Evolutionary conservation across 1,140 invertebrate genomes (phyloP).

Genomic region (Lepidurus arcticus): DNA sequence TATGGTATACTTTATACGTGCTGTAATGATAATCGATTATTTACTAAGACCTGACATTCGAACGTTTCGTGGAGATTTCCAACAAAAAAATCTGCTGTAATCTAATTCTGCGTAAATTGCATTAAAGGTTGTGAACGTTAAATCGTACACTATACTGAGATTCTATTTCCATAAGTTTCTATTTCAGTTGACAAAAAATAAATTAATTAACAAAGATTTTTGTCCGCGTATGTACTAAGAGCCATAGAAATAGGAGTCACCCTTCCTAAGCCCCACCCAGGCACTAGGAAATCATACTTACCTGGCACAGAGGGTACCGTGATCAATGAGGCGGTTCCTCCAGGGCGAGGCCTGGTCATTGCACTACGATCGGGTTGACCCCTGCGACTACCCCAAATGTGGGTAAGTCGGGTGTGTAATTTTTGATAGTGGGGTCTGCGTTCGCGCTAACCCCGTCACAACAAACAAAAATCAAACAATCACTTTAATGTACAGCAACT

Average conservation of each 20-base stretch:
- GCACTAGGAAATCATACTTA: slow-evolving; percentile 47
- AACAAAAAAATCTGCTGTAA: too few species aligned
- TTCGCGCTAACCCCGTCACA: slow-evolving; percentile 52
- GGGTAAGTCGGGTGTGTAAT: slow-evolving; percentile 62
- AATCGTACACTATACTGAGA: too few species aligned
- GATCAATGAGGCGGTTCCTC: slow-evolving; percentile 60
- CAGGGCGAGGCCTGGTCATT: slow-evolving; percentile 61
- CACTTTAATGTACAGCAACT: too few species aligned
- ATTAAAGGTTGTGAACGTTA: too few species aligned
- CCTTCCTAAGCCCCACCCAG: neutral
- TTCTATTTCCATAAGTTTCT: too few species aligned
- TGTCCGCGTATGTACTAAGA: neutral
- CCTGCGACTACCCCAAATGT: slow-evolving; percentile 65
- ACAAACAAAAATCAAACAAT: too few species aligned
- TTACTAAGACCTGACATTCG: too few species aligned
- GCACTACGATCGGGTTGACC: slow-evolving; percentile 62
- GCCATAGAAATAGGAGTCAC: neutral
- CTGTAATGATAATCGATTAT: too few species aligned
- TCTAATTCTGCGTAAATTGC: too few species aligned
- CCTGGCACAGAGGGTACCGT: slow-evolving; percentile 57
- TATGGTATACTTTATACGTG: too few species aligned
- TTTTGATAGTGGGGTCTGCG: slow-evolving; percentile 61
- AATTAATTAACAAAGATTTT: neutral
- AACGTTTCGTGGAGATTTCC: too few species aligned
- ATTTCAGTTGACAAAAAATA: too few species aligned